phyloP scores from a whole-genome alignment of 2,888 invertebrate species.

The Dicycla oo region DNA sequence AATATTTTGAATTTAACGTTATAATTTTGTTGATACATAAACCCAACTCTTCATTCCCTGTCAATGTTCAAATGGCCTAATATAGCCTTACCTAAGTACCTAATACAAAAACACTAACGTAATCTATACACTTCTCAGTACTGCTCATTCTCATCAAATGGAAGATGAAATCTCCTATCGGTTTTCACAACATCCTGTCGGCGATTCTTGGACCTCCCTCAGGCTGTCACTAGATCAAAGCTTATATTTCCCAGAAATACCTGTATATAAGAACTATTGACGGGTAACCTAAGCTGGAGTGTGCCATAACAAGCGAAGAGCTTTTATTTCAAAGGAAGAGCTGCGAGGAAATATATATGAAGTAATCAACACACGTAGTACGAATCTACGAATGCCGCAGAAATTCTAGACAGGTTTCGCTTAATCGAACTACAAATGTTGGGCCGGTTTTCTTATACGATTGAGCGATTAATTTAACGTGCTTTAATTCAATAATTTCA shows the following conservation, averaged over 20 bases:
- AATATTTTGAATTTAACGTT: neutral
- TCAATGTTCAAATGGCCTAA: neutral
- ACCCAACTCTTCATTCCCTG: neutral
- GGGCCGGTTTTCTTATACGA: constrained; percentile 47
- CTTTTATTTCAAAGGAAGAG: constrained; percentile 50
- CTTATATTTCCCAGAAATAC: constrained; percentile 22
- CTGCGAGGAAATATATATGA: constrained; percentile 36
- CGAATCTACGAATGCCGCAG: constrained; percentile 39
- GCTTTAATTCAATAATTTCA: constrained; percentile 28
- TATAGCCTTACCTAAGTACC: too few relatives aligned
- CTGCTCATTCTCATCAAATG: constrained; percentile 15
- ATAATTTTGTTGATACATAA: neutral
- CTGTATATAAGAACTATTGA: neutral
- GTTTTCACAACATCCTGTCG: constrained; percentile 28
- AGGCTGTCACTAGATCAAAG: constrained; percentile 17
- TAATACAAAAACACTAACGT: neutral
- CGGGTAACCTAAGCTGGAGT: constrained; percentile 2
- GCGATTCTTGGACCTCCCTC: constrained; percentile 24
- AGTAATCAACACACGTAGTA: constrained; percentile 62
- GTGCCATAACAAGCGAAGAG: constrained; percentile 19
- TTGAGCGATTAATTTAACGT: constrained; percentile 50
- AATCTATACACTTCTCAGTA: neutral
- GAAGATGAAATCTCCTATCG: constrained; percentile 20
- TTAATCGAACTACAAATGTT: constrained; percentile 49
- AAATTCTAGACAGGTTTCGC: constrained; percentile 60